Evolutionary conservation across 2,113 vertebrate genomes (phyloP).

Genomic region (Cyanoramphus novaezelandiae): DNA sequence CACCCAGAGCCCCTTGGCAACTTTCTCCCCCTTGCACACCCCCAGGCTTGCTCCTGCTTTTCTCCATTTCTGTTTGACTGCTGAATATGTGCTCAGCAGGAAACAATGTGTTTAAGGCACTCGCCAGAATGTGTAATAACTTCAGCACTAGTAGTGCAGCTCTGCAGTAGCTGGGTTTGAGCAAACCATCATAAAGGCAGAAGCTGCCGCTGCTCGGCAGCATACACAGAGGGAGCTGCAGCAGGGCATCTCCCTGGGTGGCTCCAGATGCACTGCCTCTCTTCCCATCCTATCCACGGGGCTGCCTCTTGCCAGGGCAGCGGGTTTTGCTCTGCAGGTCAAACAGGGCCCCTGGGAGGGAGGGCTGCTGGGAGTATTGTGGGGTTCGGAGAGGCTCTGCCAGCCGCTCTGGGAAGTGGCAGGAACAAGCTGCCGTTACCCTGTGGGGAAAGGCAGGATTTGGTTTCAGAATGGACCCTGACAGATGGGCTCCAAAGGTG

Average conservation of each 20-base stretch:
- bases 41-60: neutral
- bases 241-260: neutral
- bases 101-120: constrained; percentile 29
- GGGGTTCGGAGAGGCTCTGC: neutral
- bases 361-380: neutral
- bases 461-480: constrained; percentile 29
- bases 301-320: neutral
- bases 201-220: constrained; percentile 51
- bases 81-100: constrained; percentile 41
- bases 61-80: neutral
- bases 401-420: neutral
- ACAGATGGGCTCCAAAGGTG: constrained; percentile 55
- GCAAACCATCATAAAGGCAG: constrained; percentile 46
- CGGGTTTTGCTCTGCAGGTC: neutral
- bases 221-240: neutral
- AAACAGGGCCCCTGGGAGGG: neutral
- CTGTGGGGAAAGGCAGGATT: constrained; percentile 12
- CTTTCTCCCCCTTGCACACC: neutral
- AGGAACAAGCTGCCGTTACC: constrained; percentile 35
- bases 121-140: constrained; percentile 60
- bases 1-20: neutral
- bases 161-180: constrained; percentile 52
- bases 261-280: neutral
- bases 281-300: accelerated
- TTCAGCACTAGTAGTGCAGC: constrained; percentile 10